Evolutionary conservation across 1,140 invertebrate species (phyloP), one percentile per base, ranked within the genome.

Genomic region (Telenomus remus): DNA sequence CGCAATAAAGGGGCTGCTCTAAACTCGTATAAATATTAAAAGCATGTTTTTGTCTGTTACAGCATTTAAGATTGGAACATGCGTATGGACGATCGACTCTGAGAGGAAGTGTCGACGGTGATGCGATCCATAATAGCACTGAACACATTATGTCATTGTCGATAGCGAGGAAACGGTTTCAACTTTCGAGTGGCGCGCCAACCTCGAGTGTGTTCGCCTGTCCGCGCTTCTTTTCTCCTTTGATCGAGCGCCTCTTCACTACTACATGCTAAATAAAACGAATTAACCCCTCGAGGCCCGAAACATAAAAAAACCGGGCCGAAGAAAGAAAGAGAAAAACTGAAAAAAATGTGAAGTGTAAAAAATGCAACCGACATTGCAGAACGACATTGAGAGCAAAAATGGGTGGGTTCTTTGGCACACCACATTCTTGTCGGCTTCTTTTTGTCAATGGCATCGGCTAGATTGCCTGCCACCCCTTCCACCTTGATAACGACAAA

Each of bases 211-310:
- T 76, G 78, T 80, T 82, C 80, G 79, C 70, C 76, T 81, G 80
- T 80, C 79, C 76, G 44, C 60, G 35, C 46, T 53, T 70, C 81
- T 83, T 82, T 83, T 86, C 82, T 80, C 77, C 70, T 83, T 85
- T 87, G 85, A 87, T 87, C 72, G 85, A 87, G 85, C 84, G 84
- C 81, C 85, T 79, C 86, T 87, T 79, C 80, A 86, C 56, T 80
- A 80, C 78, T n/a, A 83, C 84, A 84, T 82, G 84, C 70, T 68
- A 85, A 80, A 86, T 85, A 79, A 84, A 85, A 85, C 80, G 84
- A 85, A 85, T 86, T 86, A 86, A 76, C 70, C 70, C 60, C 12
- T 57, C 12, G 56, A 63, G 55, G 42, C 11, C 19, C 7, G 9
- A 43, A 42, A 42, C n/a, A 49, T 39, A 33, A 11, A 39, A 47